Conservation (phyloP, 2,113 vertebrate genomes). For the Thalassarche chlororhynchos region DNA sequence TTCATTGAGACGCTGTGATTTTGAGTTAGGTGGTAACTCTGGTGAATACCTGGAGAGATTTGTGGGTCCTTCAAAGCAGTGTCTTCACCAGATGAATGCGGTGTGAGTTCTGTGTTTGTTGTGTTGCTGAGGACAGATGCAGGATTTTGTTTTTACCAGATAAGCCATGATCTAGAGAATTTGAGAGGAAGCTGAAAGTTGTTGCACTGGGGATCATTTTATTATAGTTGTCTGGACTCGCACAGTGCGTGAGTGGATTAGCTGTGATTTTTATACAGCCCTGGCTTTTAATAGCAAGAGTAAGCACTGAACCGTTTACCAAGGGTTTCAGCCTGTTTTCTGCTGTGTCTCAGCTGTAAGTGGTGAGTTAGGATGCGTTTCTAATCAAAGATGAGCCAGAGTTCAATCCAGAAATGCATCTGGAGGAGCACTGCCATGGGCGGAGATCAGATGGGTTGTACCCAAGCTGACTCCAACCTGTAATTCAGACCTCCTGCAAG, state of each 20-base stretch:
- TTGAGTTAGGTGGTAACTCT: neutral
- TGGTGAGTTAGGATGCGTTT: neutral
- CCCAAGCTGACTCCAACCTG: neutral
- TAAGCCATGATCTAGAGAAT: neutral
- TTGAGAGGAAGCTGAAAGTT: neutral
- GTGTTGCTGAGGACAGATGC: neutral
- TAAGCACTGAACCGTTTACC: neutral
- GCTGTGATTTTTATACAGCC: neutral
- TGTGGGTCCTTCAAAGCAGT: neutral
- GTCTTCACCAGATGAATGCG: neutral
- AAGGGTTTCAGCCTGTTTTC: neutral
- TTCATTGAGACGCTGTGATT: neutral
- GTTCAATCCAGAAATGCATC: neutral
- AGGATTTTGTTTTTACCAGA: neutral
- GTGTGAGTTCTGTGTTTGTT: neutral
- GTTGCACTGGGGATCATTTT: neutral
- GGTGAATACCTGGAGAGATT: neutral
- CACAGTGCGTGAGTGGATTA: neutral
- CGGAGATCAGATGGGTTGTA: accelerated
- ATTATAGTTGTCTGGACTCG: neutral
- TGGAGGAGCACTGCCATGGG: neutral
- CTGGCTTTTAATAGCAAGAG: neutral
- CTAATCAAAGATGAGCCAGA: neutral
- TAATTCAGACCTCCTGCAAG: neutral
- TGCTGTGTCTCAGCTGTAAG: neutral